Evolutionary conservation across 2,888 invertebrate species (phyloP), one percentile per base, ranked within the genome.

Genomic region (Dugesia japonica): DNA sequence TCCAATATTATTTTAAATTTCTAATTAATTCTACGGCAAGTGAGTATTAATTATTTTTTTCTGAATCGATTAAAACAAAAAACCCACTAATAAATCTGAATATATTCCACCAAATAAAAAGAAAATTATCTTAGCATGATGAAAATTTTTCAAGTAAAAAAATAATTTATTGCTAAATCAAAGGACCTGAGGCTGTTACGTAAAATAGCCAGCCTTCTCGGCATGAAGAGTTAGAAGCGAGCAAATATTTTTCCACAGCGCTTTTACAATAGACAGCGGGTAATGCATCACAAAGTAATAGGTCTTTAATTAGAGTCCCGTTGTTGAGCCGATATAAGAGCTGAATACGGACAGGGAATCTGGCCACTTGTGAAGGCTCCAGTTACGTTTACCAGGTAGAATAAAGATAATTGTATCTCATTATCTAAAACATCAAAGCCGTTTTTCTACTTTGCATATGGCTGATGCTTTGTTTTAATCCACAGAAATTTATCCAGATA

Each of bases 211-310:
- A 56, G 56, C 56, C 56, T 56, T 56, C 56, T 56, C 56, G 56
- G 56, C 56, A 56, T 56, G 56, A 56, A 56, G 56, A 56, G 4
- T 56, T 56, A 56, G n/a, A 56, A 56, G 56, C 56, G 23, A 56
- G 56, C 56, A 56, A 56, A 56, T 56, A 56, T 56, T 23, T 38
- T 23, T 56, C 56, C 56, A 56, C 56, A 56, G 56, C 56, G 56
- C 56, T n/a, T 56, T 56, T 56, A 56, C 56, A 56, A 56, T 56
- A 56, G 56, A 56, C 56, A 56, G 56, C 56, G 56, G 56, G 56
- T 56, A 56, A 56, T 56, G 56, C 56, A 56, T 56, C 56, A 56
- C 56, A 56, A 56, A 56, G 56, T 56, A 56, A 56, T 56, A 56
- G 56, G 56, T 56, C 56, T 56, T 56, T 56, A 56, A 56, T 56